Conservation (phyloP, 2,888 invertebrate genomes). For the Amblyjoppa fuscipennis region DNA sequence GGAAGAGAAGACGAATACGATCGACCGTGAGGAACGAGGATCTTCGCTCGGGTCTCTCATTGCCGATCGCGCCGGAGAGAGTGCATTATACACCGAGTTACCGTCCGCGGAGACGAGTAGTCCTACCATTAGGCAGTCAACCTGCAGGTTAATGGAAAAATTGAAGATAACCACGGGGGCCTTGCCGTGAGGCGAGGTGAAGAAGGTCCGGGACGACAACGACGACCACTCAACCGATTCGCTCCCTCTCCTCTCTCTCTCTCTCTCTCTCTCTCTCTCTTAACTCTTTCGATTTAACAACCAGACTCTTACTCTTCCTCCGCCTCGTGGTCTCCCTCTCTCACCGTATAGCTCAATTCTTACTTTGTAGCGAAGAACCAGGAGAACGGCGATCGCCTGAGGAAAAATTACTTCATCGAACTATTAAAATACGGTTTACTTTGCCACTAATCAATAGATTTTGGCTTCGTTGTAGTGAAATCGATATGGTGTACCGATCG, state of each 20-base stretch:
- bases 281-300: conserved; percentile 13
- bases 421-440: no score
- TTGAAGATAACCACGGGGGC: conserved; percentile 76
- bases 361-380: no score
- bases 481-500: no score
- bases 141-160: conserved; percentile 80
- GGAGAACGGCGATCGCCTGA: no score
- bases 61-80: conserved; percentile 19
- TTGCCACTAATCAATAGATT: no score
- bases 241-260: conserved; percentile 60
- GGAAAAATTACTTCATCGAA: no score
- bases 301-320: background rate
- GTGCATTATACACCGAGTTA: conserved; percentile 22
- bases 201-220: conserved; percentile 38
- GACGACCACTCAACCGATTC: conserved; percentile 75
- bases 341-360: background rate
- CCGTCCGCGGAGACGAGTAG: conserved; percentile 42
- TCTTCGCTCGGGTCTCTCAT: conserved; percentile 66
- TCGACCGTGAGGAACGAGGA: conserved; percentile 25
- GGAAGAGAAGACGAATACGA: conserved; percentile 20
- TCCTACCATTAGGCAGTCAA: conserved; percentile 78
- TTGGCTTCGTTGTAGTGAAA: no score
- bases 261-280: conserved; percentile 46
- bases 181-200: conserved; percentile 37
- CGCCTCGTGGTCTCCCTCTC: background rate